Percentiles rank a stretch among this genome's conserved stretches.
phyloP scores from a whole-genome alignment of 2,113 vertebrate genomes.

The Rhipidura dahli region DNA sequence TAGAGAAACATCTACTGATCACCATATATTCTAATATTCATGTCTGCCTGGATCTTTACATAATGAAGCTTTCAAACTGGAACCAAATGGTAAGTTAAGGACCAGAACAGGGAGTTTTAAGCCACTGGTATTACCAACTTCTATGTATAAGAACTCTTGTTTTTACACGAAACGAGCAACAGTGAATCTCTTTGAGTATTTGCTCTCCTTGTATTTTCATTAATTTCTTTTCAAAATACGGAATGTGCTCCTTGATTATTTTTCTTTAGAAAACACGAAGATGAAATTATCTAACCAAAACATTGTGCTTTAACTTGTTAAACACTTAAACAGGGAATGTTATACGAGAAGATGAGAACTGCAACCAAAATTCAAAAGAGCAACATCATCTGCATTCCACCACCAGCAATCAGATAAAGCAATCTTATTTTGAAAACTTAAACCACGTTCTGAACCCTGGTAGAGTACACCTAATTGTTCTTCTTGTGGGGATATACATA shows the following conservation, averaged over 20 bases:
- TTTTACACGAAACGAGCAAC: fast-evolving
- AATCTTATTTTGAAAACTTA: not conserved
- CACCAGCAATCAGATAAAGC: not conserved
- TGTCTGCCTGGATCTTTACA: not conserved
- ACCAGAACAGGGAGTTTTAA: not conserved
- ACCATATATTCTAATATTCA: not conserved
- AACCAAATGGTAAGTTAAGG: not conserved
- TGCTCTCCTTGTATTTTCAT: not conserved
- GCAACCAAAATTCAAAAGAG: not conserved
- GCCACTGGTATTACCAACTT: not conserved
- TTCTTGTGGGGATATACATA: not conserved
- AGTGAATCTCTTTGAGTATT: not conserved
- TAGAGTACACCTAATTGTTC: not conserved
- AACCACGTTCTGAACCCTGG: not conserved
- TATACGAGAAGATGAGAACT: not conserved
- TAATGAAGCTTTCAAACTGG: not conserved
- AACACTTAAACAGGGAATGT: not conserved
- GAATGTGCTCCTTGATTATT: not conserved
- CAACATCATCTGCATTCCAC: not conserved
- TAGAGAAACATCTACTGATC: not conserved
- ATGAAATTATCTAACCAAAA: not conserved
- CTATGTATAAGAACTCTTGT: not conserved
- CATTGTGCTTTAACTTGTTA: not conserved
- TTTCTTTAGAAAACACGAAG: not conserved
- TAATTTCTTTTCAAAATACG: not conserved